A percentile compares a stretch with the other conserved stretches of the same genome.
phyloP scores from a whole-genome alignment of 2,888 invertebrate species.

The Rhorus exstirpatorius region DNA sequence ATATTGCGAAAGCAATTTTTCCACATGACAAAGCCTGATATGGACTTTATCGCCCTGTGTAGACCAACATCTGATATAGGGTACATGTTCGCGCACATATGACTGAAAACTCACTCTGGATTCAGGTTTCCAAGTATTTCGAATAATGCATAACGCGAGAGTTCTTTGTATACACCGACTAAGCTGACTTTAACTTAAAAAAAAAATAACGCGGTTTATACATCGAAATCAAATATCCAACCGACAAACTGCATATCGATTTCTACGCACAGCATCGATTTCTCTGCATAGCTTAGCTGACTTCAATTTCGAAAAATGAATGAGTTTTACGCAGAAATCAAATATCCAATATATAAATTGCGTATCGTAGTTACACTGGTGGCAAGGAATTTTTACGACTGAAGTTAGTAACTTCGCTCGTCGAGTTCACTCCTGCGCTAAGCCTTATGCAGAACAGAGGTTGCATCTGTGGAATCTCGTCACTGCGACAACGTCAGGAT shows the following conservation, averaged over 20 bases:
- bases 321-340: neutral
- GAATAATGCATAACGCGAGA: neutral
- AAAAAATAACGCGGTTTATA: neutral
- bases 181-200: neutral
- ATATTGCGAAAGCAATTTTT: constrained; percentile 29
- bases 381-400: neutral
- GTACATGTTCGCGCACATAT: neutral
- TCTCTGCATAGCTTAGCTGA: no score
- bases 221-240: neutral
- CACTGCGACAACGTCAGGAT: constrained; percentile 10
- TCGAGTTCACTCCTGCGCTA: neutral
- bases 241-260: no score
- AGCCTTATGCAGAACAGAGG: neutral
- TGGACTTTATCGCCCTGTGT: neutral
- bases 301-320: no score
- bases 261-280: no score
- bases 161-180: neutral
- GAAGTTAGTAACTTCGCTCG: neutral
- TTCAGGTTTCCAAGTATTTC: constrained; percentile 3
- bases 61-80: neutral
- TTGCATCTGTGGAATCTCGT: neutral
- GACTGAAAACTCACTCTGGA: neutral
- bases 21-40: constrained; percentile 25
- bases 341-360: neutral
- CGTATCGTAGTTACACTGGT: no score